phyloP scores from a whole-genome alignment of 2,113 vertebrate genomes.

The Hippocampus barbouri region DNA sequence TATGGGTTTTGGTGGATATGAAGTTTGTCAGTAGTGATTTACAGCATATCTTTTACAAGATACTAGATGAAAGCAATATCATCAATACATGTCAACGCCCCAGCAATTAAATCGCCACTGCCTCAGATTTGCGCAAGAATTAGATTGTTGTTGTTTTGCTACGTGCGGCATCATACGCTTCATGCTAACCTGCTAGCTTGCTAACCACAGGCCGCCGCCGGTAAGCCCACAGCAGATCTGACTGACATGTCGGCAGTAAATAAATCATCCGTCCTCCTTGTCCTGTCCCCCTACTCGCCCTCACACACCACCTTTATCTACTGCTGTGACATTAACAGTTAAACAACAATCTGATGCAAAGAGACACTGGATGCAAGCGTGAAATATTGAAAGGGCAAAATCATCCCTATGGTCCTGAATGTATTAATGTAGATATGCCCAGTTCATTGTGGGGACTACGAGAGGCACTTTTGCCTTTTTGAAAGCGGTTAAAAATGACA shows the following conservation, averaged over 20 bases:
- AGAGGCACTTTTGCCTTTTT: constrained; percentile 91
- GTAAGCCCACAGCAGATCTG: neutral
- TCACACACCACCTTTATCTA: constrained; percentile 79
- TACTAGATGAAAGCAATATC: no score
- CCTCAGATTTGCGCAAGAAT: no score
- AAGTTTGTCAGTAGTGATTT: no score
- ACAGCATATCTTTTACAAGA: no score
- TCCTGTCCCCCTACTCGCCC: constrained; percentile 83
- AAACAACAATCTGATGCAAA: constrained; percentile 99
- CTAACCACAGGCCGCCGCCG: neutral
- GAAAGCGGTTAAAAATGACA: constrained; percentile 88
- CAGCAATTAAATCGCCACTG: no score
- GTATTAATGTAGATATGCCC: constrained; percentile 96
- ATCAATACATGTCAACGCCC: no score
- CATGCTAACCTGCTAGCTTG: neutral
- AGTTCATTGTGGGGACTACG: constrained; percentile 90
- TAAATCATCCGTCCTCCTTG: no score
- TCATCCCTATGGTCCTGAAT: constrained; percentile 91
- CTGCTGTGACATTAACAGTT: constrained; percentile 99
- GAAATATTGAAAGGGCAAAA: constrained; percentile 98
- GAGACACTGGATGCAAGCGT: constrained; percentile 97
- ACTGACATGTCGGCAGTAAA: neutral
- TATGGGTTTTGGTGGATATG: no score
- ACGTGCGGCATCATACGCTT: no score
- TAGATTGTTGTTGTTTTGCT: no score